Evolutionary conservation across 2,797 vertebrate species (phyloP).

Genomic region (Enteromius unitaeniatus): DNA sequence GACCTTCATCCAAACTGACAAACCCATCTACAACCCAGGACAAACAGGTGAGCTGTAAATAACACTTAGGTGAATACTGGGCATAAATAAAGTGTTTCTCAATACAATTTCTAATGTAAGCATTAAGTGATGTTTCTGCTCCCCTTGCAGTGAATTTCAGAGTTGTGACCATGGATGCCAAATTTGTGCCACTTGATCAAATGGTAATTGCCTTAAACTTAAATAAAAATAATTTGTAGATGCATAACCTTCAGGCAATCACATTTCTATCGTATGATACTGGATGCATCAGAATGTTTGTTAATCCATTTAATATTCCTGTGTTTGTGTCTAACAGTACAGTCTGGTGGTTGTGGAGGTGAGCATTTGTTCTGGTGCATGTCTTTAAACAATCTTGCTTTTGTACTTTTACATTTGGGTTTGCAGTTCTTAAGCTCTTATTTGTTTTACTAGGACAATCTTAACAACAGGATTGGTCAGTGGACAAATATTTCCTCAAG

Average conservation of each 20-base stretch:
- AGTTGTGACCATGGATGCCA: slow-evolving; percentile 77
- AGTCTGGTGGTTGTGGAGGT: background rate
- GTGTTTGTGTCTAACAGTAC: background rate
- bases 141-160: slow-evolving; percentile 80
- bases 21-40: slow-evolving; percentile 86
- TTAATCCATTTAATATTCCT: background rate
- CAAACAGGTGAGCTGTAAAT: slow-evolving; percentile 63
- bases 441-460: slow-evolving; percentile 30
- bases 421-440: background rate
- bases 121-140: background rate
- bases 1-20: slow-evolving; percentile 88
- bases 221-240: too few species aligned
- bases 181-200: slow-evolving; percentile 68
- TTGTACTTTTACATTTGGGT: too few species aligned
- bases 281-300: too few species aligned
- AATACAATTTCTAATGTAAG: background rate
- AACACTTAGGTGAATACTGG: background rate
- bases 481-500: slow-evolving; percentile 47
- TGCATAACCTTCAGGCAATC: too few species aligned
- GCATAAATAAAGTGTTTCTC: background rate
- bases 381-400: background rate
- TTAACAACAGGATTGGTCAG: slow-evolving; percentile 41
- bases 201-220: background rate
- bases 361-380: background rate
- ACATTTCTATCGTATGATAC: too few species aligned